These are phyloP conservation scores for Frankliniella intonsa DNA, from an alignment of 2,888 invertebrate species.

Conservation along the genomic window DNA sequence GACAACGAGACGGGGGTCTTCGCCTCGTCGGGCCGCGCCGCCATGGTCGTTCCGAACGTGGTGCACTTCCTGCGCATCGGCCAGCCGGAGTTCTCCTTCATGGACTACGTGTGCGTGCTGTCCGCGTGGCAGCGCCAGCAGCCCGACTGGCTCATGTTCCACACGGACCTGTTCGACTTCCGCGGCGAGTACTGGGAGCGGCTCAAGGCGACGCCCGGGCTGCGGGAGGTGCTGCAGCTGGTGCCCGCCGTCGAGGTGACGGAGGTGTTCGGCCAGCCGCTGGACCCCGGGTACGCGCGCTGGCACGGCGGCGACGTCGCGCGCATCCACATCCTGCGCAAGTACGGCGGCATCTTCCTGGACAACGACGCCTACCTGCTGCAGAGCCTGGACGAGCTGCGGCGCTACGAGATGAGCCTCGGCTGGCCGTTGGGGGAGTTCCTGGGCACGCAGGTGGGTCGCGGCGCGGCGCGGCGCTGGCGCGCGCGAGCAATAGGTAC, in stretches of 20 bases:
- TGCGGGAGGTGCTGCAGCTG: neutral
- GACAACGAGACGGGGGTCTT: conserved; percentile 39
- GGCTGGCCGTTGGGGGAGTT: conserved; percentile 39
- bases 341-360: conserved; percentile 44
- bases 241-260: neutral
- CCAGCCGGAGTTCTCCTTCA: conserved; percentile 37
- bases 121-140: conserved; percentile 40
- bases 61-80: conserved; percentile 42
- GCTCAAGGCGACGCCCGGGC: conserved; percentile 30
- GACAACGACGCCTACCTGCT: conserved; percentile 43
- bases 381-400: conserved; percentile 41
- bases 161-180: conserved; percentile 40
- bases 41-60: conserved; percentile 40
- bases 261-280: neutral
- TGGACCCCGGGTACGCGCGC: conserved; percentile 33
- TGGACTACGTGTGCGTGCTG: conserved; percentile 39
- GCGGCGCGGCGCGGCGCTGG: neutral
- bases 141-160: conserved; percentile 42
- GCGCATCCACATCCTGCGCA: conserved; percentile 40
- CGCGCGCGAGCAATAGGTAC: too few species aligned
- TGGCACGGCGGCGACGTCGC: conserved; percentile 37
- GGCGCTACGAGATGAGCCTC: conserved; percentile 42
- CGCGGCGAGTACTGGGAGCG: conserved; percentile 39
- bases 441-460: conserved; percentile 36
- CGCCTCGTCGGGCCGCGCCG: neutral